Percentiles rank a stretch among this genome's conserved stretches.
phyloP scores from a whole-genome alignment of 2,888 invertebrate species.

The Drosophila paucipuncta region DNA sequence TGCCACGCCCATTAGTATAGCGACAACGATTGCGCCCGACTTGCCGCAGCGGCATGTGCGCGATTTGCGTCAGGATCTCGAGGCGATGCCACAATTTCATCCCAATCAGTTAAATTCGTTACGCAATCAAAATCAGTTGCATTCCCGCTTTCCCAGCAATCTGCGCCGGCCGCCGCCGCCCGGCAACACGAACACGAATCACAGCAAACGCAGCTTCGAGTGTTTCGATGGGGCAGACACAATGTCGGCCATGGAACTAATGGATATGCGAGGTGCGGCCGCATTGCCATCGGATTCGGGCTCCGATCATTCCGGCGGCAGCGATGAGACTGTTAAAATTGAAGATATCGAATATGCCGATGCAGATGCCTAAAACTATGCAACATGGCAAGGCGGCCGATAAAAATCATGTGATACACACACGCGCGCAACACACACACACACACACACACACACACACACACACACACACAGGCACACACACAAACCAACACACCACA shows the following conservation, averaged over 20 bases:
- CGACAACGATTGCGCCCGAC: constrained; percentile 5
- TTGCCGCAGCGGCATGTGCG: constrained; percentile 71
- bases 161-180: constrained; percentile 8
- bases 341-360: constrained; percentile 85
- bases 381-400: constrained; percentile 6
- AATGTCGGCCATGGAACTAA: constrained; percentile 68
- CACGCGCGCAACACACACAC: neutral
- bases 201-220: constrained; percentile 43
- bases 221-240: constrained; percentile 66
- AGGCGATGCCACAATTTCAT: constrained; percentile 79
- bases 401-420: constrained; percentile 6
- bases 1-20: constrained; percentile 39
- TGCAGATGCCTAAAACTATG: constrained; percentile 81
- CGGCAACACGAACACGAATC: constrained; percentile 15
- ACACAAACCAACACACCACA: no score
- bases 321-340: constrained; percentile 85
- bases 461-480: no score
- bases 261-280: constrained; percentile 72
- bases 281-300: constrained; percentile 71
- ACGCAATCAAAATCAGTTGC: constrained; percentile 66
- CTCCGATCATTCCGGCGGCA: constrained; percentile 85
- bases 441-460: no score
- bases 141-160: constrained; percentile 42
- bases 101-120: constrained; percentile 60
- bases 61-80: constrained; percentile 79